Base-by-base conservation (phyloP, 1,140 invertebrate genomes). In the Diabrotica virgifera region DNA sequence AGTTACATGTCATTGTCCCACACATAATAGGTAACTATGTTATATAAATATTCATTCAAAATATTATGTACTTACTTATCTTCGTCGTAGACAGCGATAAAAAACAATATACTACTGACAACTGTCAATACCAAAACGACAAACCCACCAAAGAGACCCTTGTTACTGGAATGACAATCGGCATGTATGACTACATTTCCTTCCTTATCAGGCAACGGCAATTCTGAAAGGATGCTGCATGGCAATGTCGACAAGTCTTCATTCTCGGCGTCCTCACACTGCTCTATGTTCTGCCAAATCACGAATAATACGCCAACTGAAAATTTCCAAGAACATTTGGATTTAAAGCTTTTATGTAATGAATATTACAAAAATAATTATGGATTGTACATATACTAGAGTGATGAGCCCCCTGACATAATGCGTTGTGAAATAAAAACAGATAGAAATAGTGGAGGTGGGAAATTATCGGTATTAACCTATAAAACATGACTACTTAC, bases 151-250 rank as follows among this genome's bases (percentile, higher is more conserved):
- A 90, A 90, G 6, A 90, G 77, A 0, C 89, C 89, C 65, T 85
- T 85, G 76, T 89, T 90, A 52, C 88, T 83, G 3, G 89, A 86
- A 73, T 90, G 87, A 73, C 89, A 91, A 77, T 90, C 88, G 6
- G 86, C 88, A 70, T 88, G 83, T 40, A 90, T 84, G 5, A 87
- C 82, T 6, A 87, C 74, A 71, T 86, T 86, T 67, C 84, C 86
- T 24, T 81, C 81, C 55, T 77, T 80, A 55, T 81, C 83, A 7
- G 82, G 81, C 68, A 80, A 79, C 52, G 76, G 76, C n/a, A 24
- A 24, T 35, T 79, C 78, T 50, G 76, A 78, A 14, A 80, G 80
- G 37, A 38, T 62, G 12, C 59, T 52, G 50, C 62, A 67, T 66
- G 66, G 77, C 46, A 74, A 73, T 24, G 63, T 50, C 7, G 51